These are phyloP conservation scores for Pteropus rufus DNA, from an alignment of 2,797 vertebrate species.

Conservation along the genomic window DNA sequence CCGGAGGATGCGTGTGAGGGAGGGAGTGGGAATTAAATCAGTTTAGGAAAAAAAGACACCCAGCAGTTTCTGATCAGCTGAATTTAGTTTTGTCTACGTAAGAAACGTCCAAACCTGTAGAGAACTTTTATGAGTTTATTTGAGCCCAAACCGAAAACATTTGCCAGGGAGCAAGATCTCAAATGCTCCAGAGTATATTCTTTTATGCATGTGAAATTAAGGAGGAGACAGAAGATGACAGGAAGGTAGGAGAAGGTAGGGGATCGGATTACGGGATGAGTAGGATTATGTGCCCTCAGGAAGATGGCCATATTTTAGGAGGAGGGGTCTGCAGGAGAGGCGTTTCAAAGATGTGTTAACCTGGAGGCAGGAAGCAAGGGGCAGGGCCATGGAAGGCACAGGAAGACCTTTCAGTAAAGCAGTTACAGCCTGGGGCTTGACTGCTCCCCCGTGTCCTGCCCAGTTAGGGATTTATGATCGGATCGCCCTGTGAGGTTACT, in stretches of 20 bases:
- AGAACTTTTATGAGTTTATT: neutral
- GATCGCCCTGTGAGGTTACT: neutral
- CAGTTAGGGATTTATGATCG: neutral
- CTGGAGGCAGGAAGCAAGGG: neutral
- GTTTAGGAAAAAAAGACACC: neutral
- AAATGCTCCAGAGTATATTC: neutral
- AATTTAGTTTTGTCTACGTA: neutral
- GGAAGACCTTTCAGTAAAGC: neutral
- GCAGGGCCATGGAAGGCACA: neutral
- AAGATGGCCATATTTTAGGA: neutral
- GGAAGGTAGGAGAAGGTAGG: neutral
- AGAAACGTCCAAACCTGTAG: neutral
- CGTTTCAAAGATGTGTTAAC: neutral
- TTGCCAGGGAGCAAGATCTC: neutral
- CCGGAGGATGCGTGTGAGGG: too few species aligned
- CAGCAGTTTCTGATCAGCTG: neutral
- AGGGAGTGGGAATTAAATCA: neutral
- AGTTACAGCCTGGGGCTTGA: rapidly evolving
- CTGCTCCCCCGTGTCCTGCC: neutral
- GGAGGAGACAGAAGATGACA: neutral
- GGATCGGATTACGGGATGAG: neutral
- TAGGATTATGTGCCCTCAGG: neutral
- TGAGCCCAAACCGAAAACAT: neutral
- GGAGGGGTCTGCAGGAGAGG: neutral
- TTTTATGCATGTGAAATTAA: neutral